A percentile compares a stretch with the other conserved stretches of the same genome.
Conservation (phyloP, 2,888 invertebrate species). For the Orthosia incerta region DNA sequence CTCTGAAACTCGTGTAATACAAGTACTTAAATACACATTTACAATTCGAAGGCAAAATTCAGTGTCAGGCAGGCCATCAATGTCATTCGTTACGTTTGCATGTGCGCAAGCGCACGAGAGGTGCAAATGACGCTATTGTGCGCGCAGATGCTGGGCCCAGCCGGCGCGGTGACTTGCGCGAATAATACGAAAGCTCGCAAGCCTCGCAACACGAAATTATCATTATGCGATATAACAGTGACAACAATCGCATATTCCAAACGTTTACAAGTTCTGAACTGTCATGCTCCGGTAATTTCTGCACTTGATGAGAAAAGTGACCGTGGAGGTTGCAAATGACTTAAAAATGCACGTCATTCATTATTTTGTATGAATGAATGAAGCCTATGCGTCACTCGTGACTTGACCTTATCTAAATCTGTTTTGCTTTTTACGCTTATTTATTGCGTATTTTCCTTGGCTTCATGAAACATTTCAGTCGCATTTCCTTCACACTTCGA, state of each 20-base stretch:
- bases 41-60: conserved; percentile 40
- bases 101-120: conserved; percentile 51
- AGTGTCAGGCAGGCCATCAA: conserved; percentile 48
- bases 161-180: conserved; percentile 65
- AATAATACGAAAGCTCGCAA: conserved; percentile 59
- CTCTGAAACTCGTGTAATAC: not conserved
- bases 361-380: conserved; percentile 48
- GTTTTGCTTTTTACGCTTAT: not conserved
- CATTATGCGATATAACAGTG: conserved; percentile 65
- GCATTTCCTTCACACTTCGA: conserved; percentile 20
- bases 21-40: conserved; percentile 32
- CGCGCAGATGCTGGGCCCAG: conserved; percentile 31
- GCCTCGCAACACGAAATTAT: conserved; percentile 50
- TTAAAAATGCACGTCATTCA: conserved; percentile 48
- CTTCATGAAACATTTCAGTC: conserved; percentile 21
- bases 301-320: conserved; percentile 51
- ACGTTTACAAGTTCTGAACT: conserved; percentile 50
- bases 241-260: conserved; percentile 62
- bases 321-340: conserved; percentile 36
- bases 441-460: conserved; percentile 11
- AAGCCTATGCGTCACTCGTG: conserved; percentile 18
- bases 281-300: conserved; percentile 55
- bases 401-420: conserved; percentile 7
- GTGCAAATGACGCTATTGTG: conserved; percentile 70
- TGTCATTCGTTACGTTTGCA: conserved; percentile 52